Conservation (phyloP, 2,888 invertebrate species). For the Ptychoptera contaminata region DNA sequence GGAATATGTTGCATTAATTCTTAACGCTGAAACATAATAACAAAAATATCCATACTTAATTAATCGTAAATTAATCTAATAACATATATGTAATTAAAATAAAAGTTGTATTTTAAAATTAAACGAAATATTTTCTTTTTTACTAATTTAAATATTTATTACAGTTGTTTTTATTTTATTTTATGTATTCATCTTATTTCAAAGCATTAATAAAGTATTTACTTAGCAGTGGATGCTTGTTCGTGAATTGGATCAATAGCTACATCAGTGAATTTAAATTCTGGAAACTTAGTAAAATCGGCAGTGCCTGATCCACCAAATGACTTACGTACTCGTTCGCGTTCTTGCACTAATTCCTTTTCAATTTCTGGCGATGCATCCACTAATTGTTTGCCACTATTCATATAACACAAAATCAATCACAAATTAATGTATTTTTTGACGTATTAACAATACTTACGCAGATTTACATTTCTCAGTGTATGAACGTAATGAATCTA, state of each 20-base stretch:
- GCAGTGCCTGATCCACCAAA: conserved; percentile 58
- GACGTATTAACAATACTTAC: conserved; percentile 62
- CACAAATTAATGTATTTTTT: neutral
- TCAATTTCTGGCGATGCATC: conserved; percentile 64
- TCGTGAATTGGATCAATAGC: conserved; percentile 44
- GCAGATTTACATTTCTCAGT: conserved; percentile 30
- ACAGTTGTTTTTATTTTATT: neutral
- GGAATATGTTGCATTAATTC: conserved; percentile 47
- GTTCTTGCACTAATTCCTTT: conserved; percentile 56
- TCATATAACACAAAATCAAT: conserved; percentile 12
- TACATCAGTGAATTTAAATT: conserved; percentile 65
- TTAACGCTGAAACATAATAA: conserved; percentile 9
- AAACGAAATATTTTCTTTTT: neutral
- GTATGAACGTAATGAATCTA: conserved; percentile 86
- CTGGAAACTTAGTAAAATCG: conserved; percentile 82
- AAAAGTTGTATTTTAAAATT: neutral
- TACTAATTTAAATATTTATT: too few species aligned
- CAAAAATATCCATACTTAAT: too few species aligned
- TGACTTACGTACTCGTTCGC: conserved; percentile 64
- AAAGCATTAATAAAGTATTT: neutral
- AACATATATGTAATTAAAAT: neutral
- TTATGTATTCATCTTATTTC: neutral
- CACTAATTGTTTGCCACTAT: conserved; percentile 67
- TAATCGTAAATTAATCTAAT: neutral
- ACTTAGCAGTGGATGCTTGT: neutral